Percentiles rank a stretch among this genome's conserved stretches.
These are phyloP conservation scores for Erpetoichthys calabaricus DNA, from an alignment of 2,797 vertebrate genomes.

Conservation along the genomic window DNA sequence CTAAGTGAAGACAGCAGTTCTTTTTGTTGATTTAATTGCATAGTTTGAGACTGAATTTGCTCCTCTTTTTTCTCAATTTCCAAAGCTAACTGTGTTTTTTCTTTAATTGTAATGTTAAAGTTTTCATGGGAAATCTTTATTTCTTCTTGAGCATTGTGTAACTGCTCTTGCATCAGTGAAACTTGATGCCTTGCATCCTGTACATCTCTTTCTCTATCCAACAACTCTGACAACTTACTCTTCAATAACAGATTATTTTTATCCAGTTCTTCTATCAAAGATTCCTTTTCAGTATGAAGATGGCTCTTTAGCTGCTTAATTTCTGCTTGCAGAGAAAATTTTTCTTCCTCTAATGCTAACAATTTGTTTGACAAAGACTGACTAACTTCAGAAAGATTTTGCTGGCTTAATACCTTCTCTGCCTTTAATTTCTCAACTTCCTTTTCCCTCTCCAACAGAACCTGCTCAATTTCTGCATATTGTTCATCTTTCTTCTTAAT, in stretches of 20 bases:
- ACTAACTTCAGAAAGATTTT: slow-evolving; percentile 17
- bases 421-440: slow-evolving; percentile 32
- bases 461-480: slow-evolving; percentile 33
- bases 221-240: slow-evolving; percentile 26
- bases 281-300: slow-evolving; percentile 31
- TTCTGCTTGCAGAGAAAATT: slow-evolving; percentile 31
- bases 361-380: slow-evolving; percentile 21
- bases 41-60: slow-evolving; percentile 37
- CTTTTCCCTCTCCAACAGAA: slow-evolving; percentile 41
- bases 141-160: slow-evolving; percentile 31
- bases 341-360: slow-evolving; percentile 29
- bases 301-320: slow-evolving; percentile 35
- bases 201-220: slow-evolving; percentile 30
- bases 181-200: slow-evolving; percentile 29
- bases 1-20: slow-evolving; percentile 56
- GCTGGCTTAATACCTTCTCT: slow-evolving; percentile 22
- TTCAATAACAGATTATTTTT: slow-evolving; percentile 22
- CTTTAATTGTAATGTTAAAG: slow-evolving; percentile 26
- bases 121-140: slow-evolving; percentile 28
- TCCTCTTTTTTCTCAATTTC: slow-evolving; percentile 46
- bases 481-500: slow-evolving; percentile 51
- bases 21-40: slow-evolving; percentile 64
- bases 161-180: slow-evolving; percentile 34
- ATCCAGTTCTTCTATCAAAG: slow-evolving; percentile 35
- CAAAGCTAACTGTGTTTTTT: slow-evolving; percentile 24